Evolutionary conservation across 1,140 invertebrate species (phyloP).

Genomic region (Hylyphantes graminicola): DNA sequence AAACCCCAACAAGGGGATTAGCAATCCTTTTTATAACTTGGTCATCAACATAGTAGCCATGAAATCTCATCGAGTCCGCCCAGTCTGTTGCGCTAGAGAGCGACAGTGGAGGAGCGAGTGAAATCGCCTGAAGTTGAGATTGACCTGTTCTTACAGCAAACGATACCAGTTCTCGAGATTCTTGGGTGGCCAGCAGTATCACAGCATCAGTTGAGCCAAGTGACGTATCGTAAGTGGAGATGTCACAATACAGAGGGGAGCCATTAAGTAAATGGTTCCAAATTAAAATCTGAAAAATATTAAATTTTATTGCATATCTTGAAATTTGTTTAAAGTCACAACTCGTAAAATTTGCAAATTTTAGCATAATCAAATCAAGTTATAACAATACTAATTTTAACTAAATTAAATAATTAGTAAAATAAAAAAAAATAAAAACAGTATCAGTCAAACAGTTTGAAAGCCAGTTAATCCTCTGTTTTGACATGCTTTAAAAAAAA

Average conservation of each 20-base stretch:
- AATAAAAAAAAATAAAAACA: not conserved
- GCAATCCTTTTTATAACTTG: not conserved
- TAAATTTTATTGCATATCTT: not conserved
- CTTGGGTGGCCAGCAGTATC: constrained; percentile 32
- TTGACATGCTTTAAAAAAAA: too few species aligned
- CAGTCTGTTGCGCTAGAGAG: constrained; percentile 21
- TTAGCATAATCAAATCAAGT: not conserved
- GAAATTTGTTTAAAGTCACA: not conserved
- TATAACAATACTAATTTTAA: not conserved
- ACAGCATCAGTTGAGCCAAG: constrained; percentile 3
- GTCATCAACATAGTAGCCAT: constrained; percentile 14
- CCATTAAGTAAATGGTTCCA: constrained; percentile 37
- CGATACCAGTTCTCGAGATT: not conserved
- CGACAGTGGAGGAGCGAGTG: constrained; percentile 12
- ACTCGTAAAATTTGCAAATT: not conserved
- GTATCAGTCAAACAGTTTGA: not conserved
- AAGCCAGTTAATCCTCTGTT: not conserved
- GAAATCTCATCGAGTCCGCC: constrained; percentile 26
- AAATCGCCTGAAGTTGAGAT: constrained; percentile 21
- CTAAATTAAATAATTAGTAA: not conserved
- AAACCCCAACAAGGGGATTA: constrained; percentile 29
- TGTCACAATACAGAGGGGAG: constrained; percentile 42
- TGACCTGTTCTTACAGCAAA: constrained; percentile 1
- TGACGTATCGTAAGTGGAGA: not conserved
- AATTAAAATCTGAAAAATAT: constrained; percentile 19